Base-by-base conservation (phyloP, 2,888 invertebrate genomes). In the Cremastobaeus sp. region DNA sequence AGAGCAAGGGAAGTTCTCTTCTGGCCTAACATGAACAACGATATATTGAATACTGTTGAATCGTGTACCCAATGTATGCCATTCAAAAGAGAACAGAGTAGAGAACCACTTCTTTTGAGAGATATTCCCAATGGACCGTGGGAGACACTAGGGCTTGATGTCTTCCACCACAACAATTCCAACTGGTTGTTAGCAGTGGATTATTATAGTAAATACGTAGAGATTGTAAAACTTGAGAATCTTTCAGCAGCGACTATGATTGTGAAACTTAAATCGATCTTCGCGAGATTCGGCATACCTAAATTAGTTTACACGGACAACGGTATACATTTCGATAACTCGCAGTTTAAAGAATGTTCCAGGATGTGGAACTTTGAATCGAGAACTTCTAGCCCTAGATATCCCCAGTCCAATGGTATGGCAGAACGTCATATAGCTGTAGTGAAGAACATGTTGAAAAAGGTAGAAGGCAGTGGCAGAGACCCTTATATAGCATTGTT, bases 21-120 rank as follows among this genome's bases (percentile, higher is more conserved):
- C 39, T 82, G 81, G 82, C 78, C 78, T 9, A 35, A 34, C 5
- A 79, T 81, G 76, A 76, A 39, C 11, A 73, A 74, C 12, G 74
- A 77, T 43, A 80, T 80, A 15, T 74, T 73, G 47, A 52, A 77
- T 39, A 43, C 68, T 39, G 71, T 76, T 15, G 11, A 45, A 43
- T 68, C 68, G 4, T 79, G 79, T 72, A 35, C 35, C 4, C 6
- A 48, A 1, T 79, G 79, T 32, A 20, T 74, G 41, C 45, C 45
- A 43, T 71, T 48, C 39, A 52, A 59, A 45, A 64, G 52, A 32
- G 12, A 15, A 18, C 47, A 76, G n/a, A 5, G 2, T 2, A 68
- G 39, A 32, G 75, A 77, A 66, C 64, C 73, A 3, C 11, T 77
- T 8, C 30, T 76, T n/a, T 8, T n/a, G 1, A 57, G 70, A 45